phyloP scores from a whole-genome alignment of 1,140 invertebrate species.

The Drosophila melanica region DNA sequence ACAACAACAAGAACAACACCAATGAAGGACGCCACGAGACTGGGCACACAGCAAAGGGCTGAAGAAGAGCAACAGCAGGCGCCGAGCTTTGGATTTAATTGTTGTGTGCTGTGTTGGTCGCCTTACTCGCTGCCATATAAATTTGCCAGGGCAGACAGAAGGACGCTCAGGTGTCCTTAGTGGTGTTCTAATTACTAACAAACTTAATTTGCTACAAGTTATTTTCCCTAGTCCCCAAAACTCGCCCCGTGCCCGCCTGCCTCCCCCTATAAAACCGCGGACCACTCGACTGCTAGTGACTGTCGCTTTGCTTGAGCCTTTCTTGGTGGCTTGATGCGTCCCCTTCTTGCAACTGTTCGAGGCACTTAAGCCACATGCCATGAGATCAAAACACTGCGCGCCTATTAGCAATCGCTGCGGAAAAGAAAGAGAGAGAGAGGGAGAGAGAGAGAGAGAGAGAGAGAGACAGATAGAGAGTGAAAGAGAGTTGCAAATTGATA shows the following conservation, averaged over 20 bases:
- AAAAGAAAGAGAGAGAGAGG: too few relatives aligned
- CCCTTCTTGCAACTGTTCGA: slow-evolving; percentile 24
- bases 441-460: too few relatives aligned
- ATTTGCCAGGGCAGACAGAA: slow-evolving; percentile 39
- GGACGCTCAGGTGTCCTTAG: slow-evolving; percentile 79
- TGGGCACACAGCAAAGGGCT: slow-evolving; percentile 34
- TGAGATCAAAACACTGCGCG: neutral
- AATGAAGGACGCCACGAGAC: slow-evolving; percentile 16
- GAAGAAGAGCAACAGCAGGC: slow-evolving; percentile 26
- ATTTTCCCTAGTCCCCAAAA: slow-evolving; percentile 58
- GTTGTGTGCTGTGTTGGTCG: slow-evolving; percentile 49
- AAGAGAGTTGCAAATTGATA: too few relatives aligned
- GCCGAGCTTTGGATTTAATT: slow-evolving; percentile 63
- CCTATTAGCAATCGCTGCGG: neutral
- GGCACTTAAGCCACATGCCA: slow-evolving; percentile 53
- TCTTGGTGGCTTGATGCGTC: neutral
- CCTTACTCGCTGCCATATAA: slow-evolving; percentile 38
- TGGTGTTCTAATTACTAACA: slow-evolving; percentile 83
- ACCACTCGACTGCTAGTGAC: slow-evolving; percentile 42
- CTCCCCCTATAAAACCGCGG: slow-evolving; percentile 6
- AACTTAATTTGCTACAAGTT: slow-evolving; percentile 82
- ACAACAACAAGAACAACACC: neutral
- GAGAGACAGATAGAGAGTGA: too few relatives aligned
- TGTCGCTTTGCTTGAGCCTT: neutral
- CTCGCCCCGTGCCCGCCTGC: neutral